Base-by-base conservation (phyloP, 2,797 vertebrate genomes). In the Carapus acus region DNA sequence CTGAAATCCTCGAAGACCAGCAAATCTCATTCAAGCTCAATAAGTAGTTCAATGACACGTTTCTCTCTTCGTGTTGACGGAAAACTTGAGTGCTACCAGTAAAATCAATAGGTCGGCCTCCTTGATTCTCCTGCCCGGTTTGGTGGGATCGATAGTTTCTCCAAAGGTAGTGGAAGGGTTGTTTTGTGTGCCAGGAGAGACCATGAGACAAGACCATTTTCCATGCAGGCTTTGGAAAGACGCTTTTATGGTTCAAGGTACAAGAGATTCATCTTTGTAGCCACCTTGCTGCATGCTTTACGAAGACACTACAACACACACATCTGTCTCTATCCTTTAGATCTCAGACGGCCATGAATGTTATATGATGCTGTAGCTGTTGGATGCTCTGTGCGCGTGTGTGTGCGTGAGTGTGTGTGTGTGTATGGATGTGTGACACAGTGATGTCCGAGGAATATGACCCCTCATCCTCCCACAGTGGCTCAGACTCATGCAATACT, bases 401-500 rank as follows among this genome's bases (percentile, higher is more conserved):
- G 24, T 27, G 24, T 27, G 24, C 9, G 24, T 27, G 24, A 5
- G 24, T 27, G 24, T 27, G 24, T 27, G 24, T 27, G 24, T 27
- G 24, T 27, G 24, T 27, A 9, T 27, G 24, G 4, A 9, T 27
- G 24, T 27, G 24, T 27, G 24, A 53, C 23, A 18, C 33, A 43
- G 33, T 18, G 21, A 68, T 13, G 43, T 56, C 60, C 44, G 20
- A 46, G 40, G 21, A 47, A 73, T 22, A 23, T 27, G 54, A 60
- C 54, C 22, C 31, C 49, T 55, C 53, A 43, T 47, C 49, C 22
- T 57, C 56, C 43, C 66, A 37, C 60, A 39, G 49, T 39, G 48
- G 67, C n/a, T n/a, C 62, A 47, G 48, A 69, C 50, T 61, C 65
- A 62, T 64, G 82, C 74, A 75, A 62, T 67, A 77, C 46, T 83